Conservation (phyloP, 2,113 vertebrate species). For the mouse (Mus musculus) region GRCm39 chr4:92645501-92646000, state of each 20-base stretch:
- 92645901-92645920: not conserved
- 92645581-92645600: not conserved
- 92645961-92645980: not conserved
- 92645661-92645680: not conserved
- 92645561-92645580: not conserved
- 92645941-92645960: not conserved
- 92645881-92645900: not conserved
- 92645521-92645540: not conserved
- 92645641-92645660: not conserved
- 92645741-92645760: not conserved
- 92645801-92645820: not conserved
- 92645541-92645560: not conserved
- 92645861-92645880: not conserved
- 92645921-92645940: not conserved
- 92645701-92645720: not conserved
- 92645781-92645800: not conserved
- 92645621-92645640: not conserved
- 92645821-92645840: not conserved
- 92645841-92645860: not conserved
- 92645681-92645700: not conserved
- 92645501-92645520: not conserved
- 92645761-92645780: not conserved
- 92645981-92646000: not conserved
- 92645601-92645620: not conserved
- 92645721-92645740: not conserved